These are phyloP conservation scores for Falcunculus frontatus DNA, from an alignment of 2,113 vertebrate genomes.

Conservation along the genomic window DNA sequence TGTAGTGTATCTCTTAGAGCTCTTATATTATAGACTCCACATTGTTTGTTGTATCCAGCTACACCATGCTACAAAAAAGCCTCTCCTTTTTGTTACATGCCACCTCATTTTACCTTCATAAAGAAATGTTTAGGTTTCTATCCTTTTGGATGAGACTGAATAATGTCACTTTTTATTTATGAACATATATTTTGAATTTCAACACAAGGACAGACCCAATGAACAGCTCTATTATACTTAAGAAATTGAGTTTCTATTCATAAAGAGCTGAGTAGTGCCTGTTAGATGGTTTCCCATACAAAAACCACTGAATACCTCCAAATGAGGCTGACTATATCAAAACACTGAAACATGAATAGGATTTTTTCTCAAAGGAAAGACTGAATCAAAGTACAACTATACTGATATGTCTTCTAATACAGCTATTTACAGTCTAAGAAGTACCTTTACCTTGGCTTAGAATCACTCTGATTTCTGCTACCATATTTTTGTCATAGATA, in stretches of 20 bases:
- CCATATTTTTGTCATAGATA: constrained; percentile 54
- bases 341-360: constrained; percentile 73
- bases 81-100: neutral
- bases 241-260: constrained; percentile 67
- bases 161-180: constrained; percentile 36
- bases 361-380: constrained; percentile 68
- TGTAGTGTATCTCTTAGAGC: neutral
- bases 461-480: constrained; percentile 51
- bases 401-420: constrained; percentile 63
- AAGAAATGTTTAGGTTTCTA: constrained; percentile 45
- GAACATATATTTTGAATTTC: constrained; percentile 39
- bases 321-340: constrained; percentile 68
- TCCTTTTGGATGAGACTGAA: constrained; percentile 14
- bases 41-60: neutral
- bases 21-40: neutral
- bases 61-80: neutral
- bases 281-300: constrained; percentile 66
- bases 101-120: constrained; percentile 6
- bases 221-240: constrained; percentile 63
- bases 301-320: constrained; percentile 61
- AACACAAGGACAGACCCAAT: constrained; percentile 68
- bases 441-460: constrained; percentile 75
- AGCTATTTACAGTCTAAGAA: constrained; percentile 57
- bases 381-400: constrained; percentile 70
- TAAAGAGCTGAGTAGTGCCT: constrained; percentile 54